Percentiles rank a stretch among this genome's conserved stretches.
These are phyloP conservation scores for Petrocephalus sullivani DNA, from an alignment of 2,797 vertebrate species.

Conservation along the genomic window DNA sequence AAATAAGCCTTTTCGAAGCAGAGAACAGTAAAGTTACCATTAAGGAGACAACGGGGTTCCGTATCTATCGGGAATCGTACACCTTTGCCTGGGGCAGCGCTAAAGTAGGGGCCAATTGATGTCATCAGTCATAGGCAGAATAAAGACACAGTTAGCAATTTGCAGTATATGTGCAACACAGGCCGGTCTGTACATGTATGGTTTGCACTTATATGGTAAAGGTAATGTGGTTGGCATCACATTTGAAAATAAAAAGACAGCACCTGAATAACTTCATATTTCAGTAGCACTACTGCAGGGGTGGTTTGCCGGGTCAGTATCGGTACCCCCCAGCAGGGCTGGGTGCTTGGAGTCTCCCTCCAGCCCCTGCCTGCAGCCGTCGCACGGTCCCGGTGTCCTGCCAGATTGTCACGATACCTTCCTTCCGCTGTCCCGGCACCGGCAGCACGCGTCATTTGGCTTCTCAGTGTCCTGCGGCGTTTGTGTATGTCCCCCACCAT, in stretches of 20 bases:
- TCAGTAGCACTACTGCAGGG: not conserved
- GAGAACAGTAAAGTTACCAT: not conserved
- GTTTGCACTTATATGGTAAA: not conserved
- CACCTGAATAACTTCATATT: not conserved
- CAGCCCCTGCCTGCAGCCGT: not conserved
- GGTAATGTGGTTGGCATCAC: not conserved
- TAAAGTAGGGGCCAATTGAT: not conserved
- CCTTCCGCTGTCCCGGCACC: not conserved
- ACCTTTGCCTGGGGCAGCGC: not conserved
- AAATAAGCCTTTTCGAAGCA: slow-evolving; percentile 3
- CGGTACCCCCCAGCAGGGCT: not conserved
- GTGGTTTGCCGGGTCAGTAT: not conserved
- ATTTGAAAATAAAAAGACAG: not conserved
- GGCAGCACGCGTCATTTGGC: not conserved
- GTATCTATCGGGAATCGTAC: not conserved
- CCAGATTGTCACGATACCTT: not conserved
- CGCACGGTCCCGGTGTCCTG: not conserved
- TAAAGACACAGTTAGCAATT: not conserved
- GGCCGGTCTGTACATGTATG: not conserved
- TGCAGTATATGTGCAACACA: not conserved
- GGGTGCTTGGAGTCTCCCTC: not conserved
- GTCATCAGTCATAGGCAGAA: not conserved
- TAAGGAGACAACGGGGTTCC: not conserved
- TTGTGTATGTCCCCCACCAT: not conserved
- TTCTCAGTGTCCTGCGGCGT: not conserved